Evolutionary conservation across 2,888 invertebrate genomes (phyloP), one percentile per base, ranked within the genome.

Genomic region (Calephelis perditalis): DNA sequence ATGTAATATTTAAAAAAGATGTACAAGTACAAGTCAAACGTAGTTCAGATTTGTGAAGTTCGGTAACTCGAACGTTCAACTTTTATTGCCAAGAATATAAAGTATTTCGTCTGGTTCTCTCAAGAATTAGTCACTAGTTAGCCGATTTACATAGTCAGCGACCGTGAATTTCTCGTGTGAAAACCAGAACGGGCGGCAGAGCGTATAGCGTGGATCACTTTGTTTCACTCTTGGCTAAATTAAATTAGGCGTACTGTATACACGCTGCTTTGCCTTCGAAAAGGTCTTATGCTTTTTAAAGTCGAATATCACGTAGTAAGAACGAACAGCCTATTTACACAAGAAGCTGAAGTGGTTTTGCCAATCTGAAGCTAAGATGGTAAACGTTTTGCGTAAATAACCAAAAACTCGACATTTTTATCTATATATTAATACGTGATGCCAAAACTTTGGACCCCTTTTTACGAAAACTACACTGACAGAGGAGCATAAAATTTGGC

Each of bases 81-180:
- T 57, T 64, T 63, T 67, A 65, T 68, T 70, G 65, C 63, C 62
- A 63, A 63, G 66, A 67, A 68, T 71, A 67, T 71, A 64, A 69
- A 66, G 59, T 59, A 52, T 64, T 62, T 43, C 56, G 43, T 54
- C 71, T 54, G 52, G 36, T 54, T 54, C 52, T 67, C 67, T 68
- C 68, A 69, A 76, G 78, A 79, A 78, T 86, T 79, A 86, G 82
- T 80, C 76, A 81, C 72, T 75, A 62, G 64, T 70, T 78, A 77
- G 79, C 73, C 81, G 77, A 89, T 89, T 86, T 86, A 84, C 89
- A 86, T 86, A 86, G 79, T 70, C 88, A 89, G 74, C 77, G 84
- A 86, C 86, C 89, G 88, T 89, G 84, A 82, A 81, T 82, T 81
- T 88, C 88, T 88, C 89, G 84, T 89, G 89, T 86, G 89, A 90